These are phyloP conservation scores for Pandion haliaetus DNA, from an alignment of 2,113 vertebrate species.

Conservation along the genomic window DNA sequence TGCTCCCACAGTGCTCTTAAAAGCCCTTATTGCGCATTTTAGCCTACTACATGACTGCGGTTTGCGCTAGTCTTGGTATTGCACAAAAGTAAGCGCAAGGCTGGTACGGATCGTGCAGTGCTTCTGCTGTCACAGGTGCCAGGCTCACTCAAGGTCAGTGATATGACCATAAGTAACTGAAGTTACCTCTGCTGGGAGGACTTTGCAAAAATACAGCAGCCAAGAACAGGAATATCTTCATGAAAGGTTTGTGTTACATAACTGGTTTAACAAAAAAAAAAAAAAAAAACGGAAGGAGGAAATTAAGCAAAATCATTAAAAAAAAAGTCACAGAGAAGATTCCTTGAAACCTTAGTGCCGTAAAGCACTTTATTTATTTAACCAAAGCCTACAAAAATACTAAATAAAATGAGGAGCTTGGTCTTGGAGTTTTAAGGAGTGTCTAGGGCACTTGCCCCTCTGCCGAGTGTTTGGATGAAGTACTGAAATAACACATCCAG, in stretches of 20 bases:
- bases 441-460: background rate
- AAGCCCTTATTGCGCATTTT: background rate
- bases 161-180: background rate
- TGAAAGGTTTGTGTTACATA: background rate
- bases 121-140: background rate
- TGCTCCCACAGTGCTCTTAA: background rate
- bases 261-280: background rate
- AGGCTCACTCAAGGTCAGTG: background rate
- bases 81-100: rapidly evolving
- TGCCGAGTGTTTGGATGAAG: slow-evolving; percentile 12
- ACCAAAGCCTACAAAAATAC: background rate
- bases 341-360: background rate
- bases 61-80: background rate
- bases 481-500: background rate
- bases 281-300: background rate
- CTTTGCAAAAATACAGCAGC: background rate
- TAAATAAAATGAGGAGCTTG: background rate
- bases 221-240: background rate
- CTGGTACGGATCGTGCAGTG: background rate
- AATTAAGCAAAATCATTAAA: background rate
- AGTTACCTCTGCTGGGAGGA: background rate
- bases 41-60: background rate
- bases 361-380: background rate
- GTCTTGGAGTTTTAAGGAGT: background rate
- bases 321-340: background rate